These are phyloP conservation scores for Brachyptera risi DNA, from an alignment of 2,888 invertebrate genomes.

Conservation along the genomic window DNA sequence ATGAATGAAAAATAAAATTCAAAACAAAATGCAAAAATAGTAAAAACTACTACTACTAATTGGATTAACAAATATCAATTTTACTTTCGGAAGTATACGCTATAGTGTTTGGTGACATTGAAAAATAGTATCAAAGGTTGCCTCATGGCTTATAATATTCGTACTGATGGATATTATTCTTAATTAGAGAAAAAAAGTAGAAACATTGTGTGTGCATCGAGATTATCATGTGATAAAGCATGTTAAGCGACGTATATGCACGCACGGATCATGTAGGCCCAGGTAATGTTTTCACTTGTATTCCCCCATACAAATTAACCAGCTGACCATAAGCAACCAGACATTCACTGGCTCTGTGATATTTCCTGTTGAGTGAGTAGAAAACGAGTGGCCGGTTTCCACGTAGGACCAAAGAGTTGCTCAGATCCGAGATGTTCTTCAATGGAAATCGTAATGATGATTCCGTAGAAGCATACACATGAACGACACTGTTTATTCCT, in stretches of 20 bases:
- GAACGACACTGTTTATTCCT: too few relatives aligned
- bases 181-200: background rate
- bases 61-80: too few relatives aligned
- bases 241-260: background rate
- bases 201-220: background rate
- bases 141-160: slow-evolving; percentile 9
- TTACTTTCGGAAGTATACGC: too few relatives aligned
- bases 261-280: background rate
- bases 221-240: background rate
- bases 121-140: too few relatives aligned
- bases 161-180: background rate
- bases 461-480: too few relatives aligned
- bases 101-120: too few relatives aligned
- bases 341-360: slow-evolving; percentile 1
- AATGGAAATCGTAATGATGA: too few relatives aligned
- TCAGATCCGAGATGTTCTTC: too few relatives aligned
- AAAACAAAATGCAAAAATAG: too few relatives aligned
- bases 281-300: slow-evolving; percentile 13
- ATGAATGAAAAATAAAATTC: too few relatives aligned
- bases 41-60: too few relatives aligned
- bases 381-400: background rate
- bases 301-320: background rate
- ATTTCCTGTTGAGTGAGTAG: slow-evolving; percentile 11
- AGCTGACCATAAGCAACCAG: background rate
- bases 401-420: background rate